Percentiles rank a stretch among this genome's conserved stretches.
These are phyloP conservation scores for Streptopelia turtur DNA, from an alignment of 2,797 vertebrate species.

Conservation along the genomic window DNA sequence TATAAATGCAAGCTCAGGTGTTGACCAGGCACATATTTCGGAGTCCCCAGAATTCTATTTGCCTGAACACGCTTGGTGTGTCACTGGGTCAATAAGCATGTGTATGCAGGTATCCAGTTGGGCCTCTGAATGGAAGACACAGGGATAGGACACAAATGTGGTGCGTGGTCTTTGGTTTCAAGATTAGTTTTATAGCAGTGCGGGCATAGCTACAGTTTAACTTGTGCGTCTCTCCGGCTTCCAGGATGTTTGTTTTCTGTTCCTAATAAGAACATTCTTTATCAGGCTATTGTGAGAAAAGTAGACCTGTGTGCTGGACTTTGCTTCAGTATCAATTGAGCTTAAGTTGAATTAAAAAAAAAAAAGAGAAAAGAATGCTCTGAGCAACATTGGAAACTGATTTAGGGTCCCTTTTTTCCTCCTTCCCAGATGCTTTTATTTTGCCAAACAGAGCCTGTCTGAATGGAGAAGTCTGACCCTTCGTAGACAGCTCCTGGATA, in stretches of 20 bases:
- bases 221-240: neutral
- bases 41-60: neutral
- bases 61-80: neutral
- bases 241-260: neutral
- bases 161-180: neutral
- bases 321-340: neutral
- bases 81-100: conserved; percentile 1
- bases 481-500: neutral
- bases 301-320: neutral
- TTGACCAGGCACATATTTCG: neutral
- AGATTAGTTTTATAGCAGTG: neutral
- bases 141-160: neutral
- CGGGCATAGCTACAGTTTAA: neutral
- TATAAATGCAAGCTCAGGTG: conserved; percentile 33
- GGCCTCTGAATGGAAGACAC: neutral
- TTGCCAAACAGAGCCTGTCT: neutral
- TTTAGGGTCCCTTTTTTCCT: neutral
- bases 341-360: neutral
- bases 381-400: neutral
- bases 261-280: neutral
- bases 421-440: neutral
- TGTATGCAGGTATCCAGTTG: neutral
- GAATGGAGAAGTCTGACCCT: neutral
- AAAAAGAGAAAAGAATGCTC: neutral
- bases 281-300: neutral